Evolutionary conservation across 2,888 invertebrate genomes (phyloP).

Genomic region (Mantis religiosa): DNA sequence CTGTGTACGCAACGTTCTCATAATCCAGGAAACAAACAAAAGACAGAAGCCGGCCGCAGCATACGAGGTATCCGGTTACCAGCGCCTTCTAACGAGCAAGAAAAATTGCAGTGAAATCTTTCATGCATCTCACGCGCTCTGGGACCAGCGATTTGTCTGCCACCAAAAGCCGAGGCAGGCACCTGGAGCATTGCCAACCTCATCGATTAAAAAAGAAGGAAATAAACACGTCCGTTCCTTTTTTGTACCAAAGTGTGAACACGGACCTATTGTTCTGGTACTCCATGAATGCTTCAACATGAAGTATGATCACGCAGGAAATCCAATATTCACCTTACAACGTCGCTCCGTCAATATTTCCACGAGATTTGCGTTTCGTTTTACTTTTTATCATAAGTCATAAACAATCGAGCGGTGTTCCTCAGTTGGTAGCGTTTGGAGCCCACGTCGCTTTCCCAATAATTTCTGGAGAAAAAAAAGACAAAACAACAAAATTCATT

Average conservation of each 20-base stretch:
- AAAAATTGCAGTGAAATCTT: not conserved
- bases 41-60: too few relatives aligned
- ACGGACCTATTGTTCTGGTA: not conserved
- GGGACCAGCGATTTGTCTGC: not conserved
- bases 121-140: not conserved
- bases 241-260: not conserved
- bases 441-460: too few relatives aligned
- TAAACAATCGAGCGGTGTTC: too few relatives aligned
- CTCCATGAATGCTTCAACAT: not conserved
- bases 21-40: not conserved
- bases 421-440: too few relatives aligned
- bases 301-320: not conserved
- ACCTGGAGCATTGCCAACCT: not conserved
- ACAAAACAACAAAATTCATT: too few relatives aligned
- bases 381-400: too few relatives aligned
- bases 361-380: too few relatives aligned
- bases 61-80: not conserved
- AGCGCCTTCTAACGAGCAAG: not conserved
- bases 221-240: not conserved
- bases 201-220: not conserved
- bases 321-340: not conserved
- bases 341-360: too few relatives aligned
- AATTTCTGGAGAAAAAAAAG: too few relatives aligned
- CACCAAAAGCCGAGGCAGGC: not conserved
- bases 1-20: too few relatives aligned